Conservation (phyloP, 2,797 vertebrate species). For the Coranthus polyacanthus region DNA sequence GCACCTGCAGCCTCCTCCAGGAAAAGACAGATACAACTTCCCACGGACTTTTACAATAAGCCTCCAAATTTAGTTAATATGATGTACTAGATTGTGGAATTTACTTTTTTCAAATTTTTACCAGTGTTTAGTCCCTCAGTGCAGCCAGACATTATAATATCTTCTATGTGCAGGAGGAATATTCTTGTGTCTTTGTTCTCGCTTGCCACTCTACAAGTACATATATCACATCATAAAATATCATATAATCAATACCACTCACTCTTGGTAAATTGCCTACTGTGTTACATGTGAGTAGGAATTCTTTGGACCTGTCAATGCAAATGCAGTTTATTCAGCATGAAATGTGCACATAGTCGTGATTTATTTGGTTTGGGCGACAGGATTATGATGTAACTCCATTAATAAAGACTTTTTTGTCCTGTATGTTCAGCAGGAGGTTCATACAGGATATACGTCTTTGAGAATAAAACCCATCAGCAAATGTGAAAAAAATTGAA, state of each 20-base stretch:
- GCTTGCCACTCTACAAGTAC: constrained; percentile 11
- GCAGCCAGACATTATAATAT: neutral
- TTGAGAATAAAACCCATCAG: too few relatives aligned
- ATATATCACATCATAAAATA: constrained; percentile 24
- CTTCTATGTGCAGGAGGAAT: neutral
- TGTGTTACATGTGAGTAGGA: constrained; percentile 43
- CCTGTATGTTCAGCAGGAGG: neutral
- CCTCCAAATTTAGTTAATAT: too few relatives aligned
- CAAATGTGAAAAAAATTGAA: too few relatives aligned
- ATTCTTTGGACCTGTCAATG: constrained; percentile 46
- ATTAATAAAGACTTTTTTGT: constrained; percentile 20
- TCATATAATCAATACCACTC: constrained; percentile 56
- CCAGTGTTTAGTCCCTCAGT: too few relatives aligned
- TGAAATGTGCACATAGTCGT: constrained; percentile 11
- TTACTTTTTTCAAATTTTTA: too few relatives aligned
- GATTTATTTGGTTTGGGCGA: constrained; percentile 11
- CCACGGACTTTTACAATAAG: too few relatives aligned
- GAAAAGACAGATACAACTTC: too few relatives aligned
- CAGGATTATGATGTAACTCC: constrained; percentile 1
- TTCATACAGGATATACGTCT: too few relatives aligned
- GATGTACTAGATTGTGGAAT: too few relatives aligned
- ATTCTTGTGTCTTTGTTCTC: constrained; percentile 8
- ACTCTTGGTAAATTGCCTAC: constrained; percentile 28
- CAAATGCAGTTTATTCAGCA: constrained; percentile 41
- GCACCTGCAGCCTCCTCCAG: constrained; percentile 17